A percentile compares a stretch with the other conserved stretches of the same genome.
These are phyloP conservation scores for Brachymystax lenok DNA, from an alignment of 2,797 vertebrate genomes.

Conservation along the genomic window DNA sequence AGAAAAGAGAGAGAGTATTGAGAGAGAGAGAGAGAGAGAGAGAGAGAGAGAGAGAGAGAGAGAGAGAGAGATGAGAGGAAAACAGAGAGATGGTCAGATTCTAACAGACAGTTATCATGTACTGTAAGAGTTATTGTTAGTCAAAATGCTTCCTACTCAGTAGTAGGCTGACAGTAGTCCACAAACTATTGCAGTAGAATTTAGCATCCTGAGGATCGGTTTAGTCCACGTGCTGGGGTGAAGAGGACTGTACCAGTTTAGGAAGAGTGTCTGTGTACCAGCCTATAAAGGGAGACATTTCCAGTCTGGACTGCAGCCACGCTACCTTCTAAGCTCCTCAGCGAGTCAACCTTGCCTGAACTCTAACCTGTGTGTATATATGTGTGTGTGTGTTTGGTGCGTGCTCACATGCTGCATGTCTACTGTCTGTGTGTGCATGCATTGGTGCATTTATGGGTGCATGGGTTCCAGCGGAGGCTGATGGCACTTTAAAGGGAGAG, in stretches of 20 bases:
- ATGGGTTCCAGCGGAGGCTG: not conserved
- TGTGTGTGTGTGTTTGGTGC: not conserved
- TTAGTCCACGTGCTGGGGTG: slow-evolving; percentile 23
- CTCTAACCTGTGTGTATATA: not conserved
- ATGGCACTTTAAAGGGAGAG: too few relatives aligned
- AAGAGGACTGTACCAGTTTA: slow-evolving; percentile 26
- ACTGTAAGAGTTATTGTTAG: not conserved
- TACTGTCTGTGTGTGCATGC: slow-evolving; percentile 6
- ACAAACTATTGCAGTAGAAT: not conserved
- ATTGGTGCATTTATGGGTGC: slow-evolving; percentile 17
- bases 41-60: too few relatives aligned
- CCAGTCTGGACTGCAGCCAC: slow-evolving; percentile 34
- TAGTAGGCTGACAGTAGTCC: not conserved
- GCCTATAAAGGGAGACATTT: slow-evolving; percentile 37
- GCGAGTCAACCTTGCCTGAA: not conserved
- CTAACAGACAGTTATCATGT: not conserved
- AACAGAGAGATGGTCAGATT: not conserved
- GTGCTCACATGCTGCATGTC: slow-evolving; percentile 1
- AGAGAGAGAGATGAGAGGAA: too few relatives aligned
- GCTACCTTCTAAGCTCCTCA: slow-evolving; percentile 44
- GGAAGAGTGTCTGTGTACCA: slow-evolving; percentile 18
- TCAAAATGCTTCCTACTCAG: not conserved
- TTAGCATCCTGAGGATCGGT: not conserved
- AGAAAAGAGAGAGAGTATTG: not conserved
- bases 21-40: too few relatives aligned